A percentile compares a stretch with the other conserved stretches of the same genome.
These are phyloP conservation scores for Scyliorhinus canicula DNA, from an alignment of 2,797 vertebrate species.

Conservation along the genomic window DNA sequence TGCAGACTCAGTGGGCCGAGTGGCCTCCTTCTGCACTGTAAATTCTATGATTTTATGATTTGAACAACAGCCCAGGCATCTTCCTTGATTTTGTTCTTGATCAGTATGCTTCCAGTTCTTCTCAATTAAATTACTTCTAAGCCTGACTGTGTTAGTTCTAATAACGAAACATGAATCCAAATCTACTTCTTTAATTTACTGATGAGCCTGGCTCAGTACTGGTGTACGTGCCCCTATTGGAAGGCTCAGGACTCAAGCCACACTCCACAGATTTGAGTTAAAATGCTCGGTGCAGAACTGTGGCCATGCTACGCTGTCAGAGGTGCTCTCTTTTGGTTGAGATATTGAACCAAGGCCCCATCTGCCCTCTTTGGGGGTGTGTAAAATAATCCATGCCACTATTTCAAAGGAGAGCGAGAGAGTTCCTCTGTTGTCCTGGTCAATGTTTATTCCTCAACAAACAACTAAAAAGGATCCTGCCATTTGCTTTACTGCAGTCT, in stretches of 20 bases:
- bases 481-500: background rate
- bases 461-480: background rate
- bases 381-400: background rate
- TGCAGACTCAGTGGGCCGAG: no score
- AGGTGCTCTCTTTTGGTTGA: background rate
- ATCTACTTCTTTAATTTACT: background rate
- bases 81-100: background rate
- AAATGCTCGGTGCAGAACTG: background rate
- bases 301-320: background rate
- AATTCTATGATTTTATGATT: no score
- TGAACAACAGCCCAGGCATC: background rate
- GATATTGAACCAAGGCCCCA: background rate
- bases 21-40: no score
- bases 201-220: background rate
- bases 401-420: background rate
- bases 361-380: background rate
- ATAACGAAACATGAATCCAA: background rate
- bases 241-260: background rate
- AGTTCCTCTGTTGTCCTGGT: background rate
- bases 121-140: background rate
- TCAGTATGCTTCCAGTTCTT: background rate
- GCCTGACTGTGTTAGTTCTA: background rate
- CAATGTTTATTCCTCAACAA: background rate
- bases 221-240: no score
- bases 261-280: background rate